Evolutionary conservation across 2,888 invertebrate genomes (phyloP).

Genomic region (Octonoba sinensis): DNA sequence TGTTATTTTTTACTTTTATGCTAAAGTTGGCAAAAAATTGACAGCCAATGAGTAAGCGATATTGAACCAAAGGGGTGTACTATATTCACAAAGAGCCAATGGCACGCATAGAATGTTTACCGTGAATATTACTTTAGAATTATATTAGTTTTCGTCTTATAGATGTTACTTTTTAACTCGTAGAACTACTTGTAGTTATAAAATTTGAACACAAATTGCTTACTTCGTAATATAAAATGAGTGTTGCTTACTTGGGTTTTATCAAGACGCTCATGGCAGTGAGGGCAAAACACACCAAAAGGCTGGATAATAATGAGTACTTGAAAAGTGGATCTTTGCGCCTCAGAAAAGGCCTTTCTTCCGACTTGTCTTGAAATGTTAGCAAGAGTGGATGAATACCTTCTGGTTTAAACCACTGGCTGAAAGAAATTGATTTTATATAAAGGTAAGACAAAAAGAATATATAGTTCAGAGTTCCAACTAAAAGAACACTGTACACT

Average conservation of each 20-base stretch:
- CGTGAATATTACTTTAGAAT: no score
- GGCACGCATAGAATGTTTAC: no score
- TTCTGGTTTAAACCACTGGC: constrained; percentile 68
- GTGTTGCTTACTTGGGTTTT: constrained; percentile 72
- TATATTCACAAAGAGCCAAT: no score
- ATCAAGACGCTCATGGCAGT: constrained; percentile 78
- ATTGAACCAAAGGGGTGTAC: no score
- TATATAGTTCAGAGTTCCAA: no score
- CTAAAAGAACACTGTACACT: no score
- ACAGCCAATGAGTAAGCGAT: no score
- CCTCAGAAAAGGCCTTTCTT: constrained; percentile 81
- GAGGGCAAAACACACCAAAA: constrained; percentile 75
- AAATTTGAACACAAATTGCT: no score
- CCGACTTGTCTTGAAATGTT: constrained; percentile 76
- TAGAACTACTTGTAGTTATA: background rate
- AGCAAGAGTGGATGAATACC: constrained; percentile 76
- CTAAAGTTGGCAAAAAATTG: no score
- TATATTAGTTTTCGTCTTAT: background rate
- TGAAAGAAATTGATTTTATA: constrained; percentile 75
- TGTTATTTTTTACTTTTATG: no score
- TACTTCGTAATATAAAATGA: background rate
- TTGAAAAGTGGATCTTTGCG: constrained; percentile 88
- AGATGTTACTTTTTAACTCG: background rate
- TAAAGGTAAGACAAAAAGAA: background rate
- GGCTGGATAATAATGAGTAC: constrained; percentile 80